Conservation (phyloP, 1,140 invertebrate species). For the Dermatophagoides farinae region DNA sequence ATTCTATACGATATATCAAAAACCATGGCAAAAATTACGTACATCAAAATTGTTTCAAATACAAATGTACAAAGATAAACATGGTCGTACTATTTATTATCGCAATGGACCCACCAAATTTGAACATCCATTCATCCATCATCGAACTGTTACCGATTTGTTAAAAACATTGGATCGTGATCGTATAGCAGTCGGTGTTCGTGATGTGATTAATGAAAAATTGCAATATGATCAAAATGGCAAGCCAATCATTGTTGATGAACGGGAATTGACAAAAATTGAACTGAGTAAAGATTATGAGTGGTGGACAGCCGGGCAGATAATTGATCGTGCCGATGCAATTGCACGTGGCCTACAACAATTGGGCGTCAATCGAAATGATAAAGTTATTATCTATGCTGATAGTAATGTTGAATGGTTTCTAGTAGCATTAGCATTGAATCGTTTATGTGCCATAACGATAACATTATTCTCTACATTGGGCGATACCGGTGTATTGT, state of each 20-base stretch:
- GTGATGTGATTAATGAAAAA: conserved; percentile 5
- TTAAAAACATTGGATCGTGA: not conserved
- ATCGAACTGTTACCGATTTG: not conserved
- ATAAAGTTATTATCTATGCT: conserved; percentile 27
- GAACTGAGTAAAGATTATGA: conserved; percentile 35
- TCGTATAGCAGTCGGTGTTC: not conserved
- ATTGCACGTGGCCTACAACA: conserved; percentile 34
- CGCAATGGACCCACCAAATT: not conserved
- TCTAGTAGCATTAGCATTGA: conserved; percentile 28
- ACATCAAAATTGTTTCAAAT: not conserved
- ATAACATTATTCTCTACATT: conserved; percentile 8
- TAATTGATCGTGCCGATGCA: conserved; percentile 45
- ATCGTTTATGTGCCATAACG: conserved; percentile 26
- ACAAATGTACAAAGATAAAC: not conserved
- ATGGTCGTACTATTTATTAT: not conserved
- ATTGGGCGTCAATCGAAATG: conserved; percentile 23
- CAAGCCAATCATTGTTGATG: not conserved
- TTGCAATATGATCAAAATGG: not conserved
- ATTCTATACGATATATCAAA: conserved; percentile 59
- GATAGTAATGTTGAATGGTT: conserved; percentile 33
- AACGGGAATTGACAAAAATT: not conserved
- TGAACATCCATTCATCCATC: not conserved
- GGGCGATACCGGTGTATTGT: conserved; percentile 56
- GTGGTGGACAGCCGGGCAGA: conserved; percentile 66
- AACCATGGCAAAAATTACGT: conserved; percentile 49